These are phyloP conservation scores for Lissocephala sabroskyi DNA, from an alignment of 2,888 invertebrate species.

Conservation along the genomic window DNA sequence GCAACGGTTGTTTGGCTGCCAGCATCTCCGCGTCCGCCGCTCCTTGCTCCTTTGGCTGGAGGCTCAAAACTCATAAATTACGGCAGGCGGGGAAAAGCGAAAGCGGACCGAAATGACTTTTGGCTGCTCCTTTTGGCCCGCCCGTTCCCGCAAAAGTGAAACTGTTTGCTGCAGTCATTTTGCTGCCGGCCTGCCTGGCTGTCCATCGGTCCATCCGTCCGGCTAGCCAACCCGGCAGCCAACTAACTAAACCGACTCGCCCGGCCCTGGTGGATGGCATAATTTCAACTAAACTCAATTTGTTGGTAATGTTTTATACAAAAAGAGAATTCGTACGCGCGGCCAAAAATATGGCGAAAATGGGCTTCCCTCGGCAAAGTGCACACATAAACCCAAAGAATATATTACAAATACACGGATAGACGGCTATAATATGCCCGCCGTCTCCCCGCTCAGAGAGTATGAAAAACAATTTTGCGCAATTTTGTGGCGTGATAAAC, in stretches of 20 bases:
- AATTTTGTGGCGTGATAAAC: slow-evolving; percentile 55
- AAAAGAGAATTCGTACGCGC: background rate
- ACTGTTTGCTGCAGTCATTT: slow-evolving; percentile 58
- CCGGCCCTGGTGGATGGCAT: no score
- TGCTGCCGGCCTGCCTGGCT: no score
- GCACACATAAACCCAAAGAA: slow-evolving; percentile 5
- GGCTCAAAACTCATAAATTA: slow-evolving; percentile 54
- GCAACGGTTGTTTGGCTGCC: no score
- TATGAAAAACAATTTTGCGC: slow-evolving; percentile 49
- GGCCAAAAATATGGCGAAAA: slow-evolving; percentile 7
- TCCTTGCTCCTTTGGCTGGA: slow-evolving; percentile 5
- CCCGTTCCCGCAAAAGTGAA: slow-evolving; percentile 35
- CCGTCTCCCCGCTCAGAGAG: no score
- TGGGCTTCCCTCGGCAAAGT: background rate
- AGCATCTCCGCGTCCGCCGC: background rate
- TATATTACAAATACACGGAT: slow-evolving; percentile 28
- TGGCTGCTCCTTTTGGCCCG: slow-evolving; percentile 24
- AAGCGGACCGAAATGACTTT: slow-evolving; percentile 44
- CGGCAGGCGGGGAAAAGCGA: slow-evolving; percentile 17
- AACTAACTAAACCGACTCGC: no score
- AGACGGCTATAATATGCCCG: slow-evolving; percentile 4
- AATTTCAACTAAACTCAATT: slow-evolving; percentile 60
- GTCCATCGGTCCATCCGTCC: no score
- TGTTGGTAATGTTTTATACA: slow-evolving; percentile 41
- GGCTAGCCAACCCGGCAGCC: no score